phyloP scores from a whole-genome alignment of 2,888 invertebrate genomes.

The Allygus modestus region DNA sequence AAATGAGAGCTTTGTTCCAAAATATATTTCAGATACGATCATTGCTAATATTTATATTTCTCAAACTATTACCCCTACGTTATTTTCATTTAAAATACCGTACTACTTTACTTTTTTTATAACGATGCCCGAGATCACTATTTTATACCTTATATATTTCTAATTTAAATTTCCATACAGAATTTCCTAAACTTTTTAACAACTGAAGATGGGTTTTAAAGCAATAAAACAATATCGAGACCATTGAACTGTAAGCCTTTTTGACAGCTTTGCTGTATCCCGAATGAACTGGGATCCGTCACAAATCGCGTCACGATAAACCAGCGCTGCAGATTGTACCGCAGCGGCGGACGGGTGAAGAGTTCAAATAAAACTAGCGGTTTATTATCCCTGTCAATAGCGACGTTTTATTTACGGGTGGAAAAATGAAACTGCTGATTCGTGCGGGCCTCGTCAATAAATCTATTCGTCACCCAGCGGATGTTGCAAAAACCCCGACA shows the following conservation, averaged over 20 bases:
- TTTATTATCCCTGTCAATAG: slow-evolving; percentile 57
- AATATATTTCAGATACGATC: too few relatives aligned
- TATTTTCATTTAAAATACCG: too few relatives aligned
- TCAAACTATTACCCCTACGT: too few relatives aligned
- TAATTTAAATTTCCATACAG: too few relatives aligned
- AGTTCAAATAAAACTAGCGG: slow-evolving; percentile 55
- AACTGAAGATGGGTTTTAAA: background rate
- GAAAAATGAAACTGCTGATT: slow-evolving; percentile 57
- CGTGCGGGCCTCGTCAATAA: slow-evolving; percentile 52
- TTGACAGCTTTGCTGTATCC: slow-evolving; percentile 15
- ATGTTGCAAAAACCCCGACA: slow-evolving; percentile 17
- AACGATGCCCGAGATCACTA: too few relatives aligned
- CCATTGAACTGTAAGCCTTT: slow-evolving; percentile 14
- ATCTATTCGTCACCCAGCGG: slow-evolving; percentile 48
- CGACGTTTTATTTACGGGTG: slow-evolving; percentile 50
- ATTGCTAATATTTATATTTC: too few relatives aligned
- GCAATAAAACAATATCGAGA: background rate
- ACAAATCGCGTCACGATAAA: slow-evolving; percentile 11
- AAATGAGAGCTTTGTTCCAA: too few relatives aligned
- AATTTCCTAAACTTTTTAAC: too few relatives aligned
- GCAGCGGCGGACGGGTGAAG: slow-evolving; percentile 6
- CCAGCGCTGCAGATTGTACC: slow-evolving; percentile 23
- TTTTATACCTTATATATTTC: too few relatives aligned
- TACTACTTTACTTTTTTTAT: too few relatives aligned
- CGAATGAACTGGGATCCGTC: slow-evolving; percentile 1